These are phyloP conservation scores for Mormyrus lacerda DNA, from an alignment of 2,113 vertebrate genomes.

Conservation along the genomic window DNA sequence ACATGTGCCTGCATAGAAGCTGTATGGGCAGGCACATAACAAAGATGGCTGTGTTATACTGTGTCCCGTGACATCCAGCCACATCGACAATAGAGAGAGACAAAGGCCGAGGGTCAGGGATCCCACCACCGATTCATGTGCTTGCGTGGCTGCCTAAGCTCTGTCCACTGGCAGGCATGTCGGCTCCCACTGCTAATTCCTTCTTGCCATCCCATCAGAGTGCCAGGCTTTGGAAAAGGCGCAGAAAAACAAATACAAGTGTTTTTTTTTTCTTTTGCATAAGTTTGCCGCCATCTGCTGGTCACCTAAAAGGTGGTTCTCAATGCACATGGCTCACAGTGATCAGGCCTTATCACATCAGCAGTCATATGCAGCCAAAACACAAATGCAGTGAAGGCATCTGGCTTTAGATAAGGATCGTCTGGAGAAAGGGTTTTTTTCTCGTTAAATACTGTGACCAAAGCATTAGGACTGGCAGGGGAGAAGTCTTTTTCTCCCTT, in stretches of 20 bases:
- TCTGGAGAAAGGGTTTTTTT: not conserved
- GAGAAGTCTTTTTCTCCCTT: not conserved
- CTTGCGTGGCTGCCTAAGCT: not conserved
- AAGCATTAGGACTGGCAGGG: not conserved
- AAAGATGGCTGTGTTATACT: not conserved
- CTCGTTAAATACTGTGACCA: not conserved
- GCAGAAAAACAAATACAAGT: constrained; percentile 6
- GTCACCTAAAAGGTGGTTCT: not conserved
- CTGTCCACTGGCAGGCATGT: not conserved
- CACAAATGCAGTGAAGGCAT: not conserved
- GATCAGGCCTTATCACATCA: not conserved
- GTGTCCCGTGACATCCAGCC: not conserved
- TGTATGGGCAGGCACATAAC: not conserved
- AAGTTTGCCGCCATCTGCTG: constrained; percentile 25
- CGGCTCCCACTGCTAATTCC: not conserved
- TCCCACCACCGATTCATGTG: not conserved
- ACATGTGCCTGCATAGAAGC: not conserved
- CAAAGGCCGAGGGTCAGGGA: not conserved
- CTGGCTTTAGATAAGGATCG: not conserved
- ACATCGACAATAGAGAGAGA: not conserved
- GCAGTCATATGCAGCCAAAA: not conserved
- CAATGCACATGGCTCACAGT: not conserved
- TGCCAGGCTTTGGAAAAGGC: not conserved
- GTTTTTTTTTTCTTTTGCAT: not conserved
- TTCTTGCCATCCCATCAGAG: not conserved